These are phyloP conservation scores for Forbesichthys papilliferus DNA, from an alignment of 2,113 vertebrate genomes.

Conservation along the genomic window DNA sequence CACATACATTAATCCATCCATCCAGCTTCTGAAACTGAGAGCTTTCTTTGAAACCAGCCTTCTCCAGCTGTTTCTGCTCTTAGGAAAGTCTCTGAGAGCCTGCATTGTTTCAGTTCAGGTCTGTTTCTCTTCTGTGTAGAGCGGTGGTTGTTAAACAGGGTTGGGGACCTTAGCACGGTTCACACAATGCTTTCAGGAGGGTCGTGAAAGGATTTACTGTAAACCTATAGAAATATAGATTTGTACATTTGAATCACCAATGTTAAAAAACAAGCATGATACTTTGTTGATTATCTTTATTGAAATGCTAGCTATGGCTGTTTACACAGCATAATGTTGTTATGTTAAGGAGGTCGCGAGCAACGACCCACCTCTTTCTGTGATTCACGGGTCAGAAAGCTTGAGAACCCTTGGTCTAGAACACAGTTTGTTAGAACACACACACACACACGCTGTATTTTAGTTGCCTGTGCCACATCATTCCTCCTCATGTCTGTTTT, in stretches of 20 bases:
- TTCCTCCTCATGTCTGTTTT: conserved; percentile 44
- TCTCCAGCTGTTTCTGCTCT: conserved; percentile 65
- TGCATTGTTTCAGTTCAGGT: conserved; percentile 23
- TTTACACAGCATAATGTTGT: neutral
- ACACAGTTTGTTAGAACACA: neutral
- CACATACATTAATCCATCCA: conserved; percentile 19
- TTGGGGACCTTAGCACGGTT: too few species aligned
- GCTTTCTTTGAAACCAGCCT: conserved; percentile 58
- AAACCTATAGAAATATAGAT: too few species aligned
- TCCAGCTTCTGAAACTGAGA: conserved; percentile 46
- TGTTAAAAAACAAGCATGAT: too few species aligned
- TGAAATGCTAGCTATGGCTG: neutral
- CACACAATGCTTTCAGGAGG: too few species aligned
- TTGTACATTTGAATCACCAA: too few species aligned
- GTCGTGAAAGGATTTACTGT: too few species aligned
- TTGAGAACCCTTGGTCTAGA: neutral
- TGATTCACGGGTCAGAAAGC: too few species aligned
- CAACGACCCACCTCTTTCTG: too few species aligned
- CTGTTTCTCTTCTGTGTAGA: conserved; percentile 23
- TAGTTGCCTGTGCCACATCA: too few species aligned
- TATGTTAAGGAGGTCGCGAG: too few species aligned
- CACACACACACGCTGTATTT: neutral
- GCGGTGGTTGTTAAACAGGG: neutral
- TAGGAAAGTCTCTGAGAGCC: conserved; percentile 43
- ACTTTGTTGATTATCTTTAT: too few species aligned